A percentile compares a stretch with the other conserved stretches of the same genome.
Evolutionary conservation across 2,888 invertebrate species (phyloP).

Genomic region (Bhutanitis thaidina): DNA sequence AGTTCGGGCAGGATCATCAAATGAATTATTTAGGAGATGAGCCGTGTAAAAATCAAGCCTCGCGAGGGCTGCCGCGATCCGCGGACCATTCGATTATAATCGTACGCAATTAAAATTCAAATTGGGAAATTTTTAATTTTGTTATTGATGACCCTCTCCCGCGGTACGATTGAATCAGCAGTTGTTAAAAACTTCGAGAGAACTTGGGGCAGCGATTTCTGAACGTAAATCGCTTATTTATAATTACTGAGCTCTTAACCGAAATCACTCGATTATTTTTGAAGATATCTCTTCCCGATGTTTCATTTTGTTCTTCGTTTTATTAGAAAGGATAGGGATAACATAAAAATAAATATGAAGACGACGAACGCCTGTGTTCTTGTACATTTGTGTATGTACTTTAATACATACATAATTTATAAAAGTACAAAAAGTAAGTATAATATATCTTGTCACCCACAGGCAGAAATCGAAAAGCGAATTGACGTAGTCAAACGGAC

Average conservation of each 20-base stretch:
- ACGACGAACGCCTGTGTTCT: too few species aligned
- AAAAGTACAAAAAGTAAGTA: too few species aligned
- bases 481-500: too few species aligned
- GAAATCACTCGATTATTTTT: slow-evolving; percentile 30
- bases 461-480: too few species aligned
- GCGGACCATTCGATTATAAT: slow-evolving; percentile 71
- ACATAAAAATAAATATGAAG: too few species aligned
- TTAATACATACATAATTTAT: too few species aligned
- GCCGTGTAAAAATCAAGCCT: slow-evolving; percentile 43
- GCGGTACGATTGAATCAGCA: slow-evolving; percentile 58
- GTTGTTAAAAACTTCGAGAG: slow-evolving; percentile 65
- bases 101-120: slow-evolving; percentile 78
- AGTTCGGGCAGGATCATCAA: slow-evolving; percentile 55
- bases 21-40: slow-evolving; percentile 70
- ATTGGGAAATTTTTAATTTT: slow-evolving; percentile 78
- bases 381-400: too few species aligned
- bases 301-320: slow-evolving; percentile 5
- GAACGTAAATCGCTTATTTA: slow-evolving; percentile 58
- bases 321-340: too few species aligned
- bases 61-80: slow-evolving; percentile 59
- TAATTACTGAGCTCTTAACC: slow-evolving; percentile 24
- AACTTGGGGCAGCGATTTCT: slow-evolving; percentile 50
- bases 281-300: slow-evolving; percentile 9
- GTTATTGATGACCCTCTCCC: slow-evolving; percentile 75
- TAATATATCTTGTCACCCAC: too few species aligned